Conservation (phyloP, 2,113 vertebrate genomes). For the Abramis brama region DNA sequence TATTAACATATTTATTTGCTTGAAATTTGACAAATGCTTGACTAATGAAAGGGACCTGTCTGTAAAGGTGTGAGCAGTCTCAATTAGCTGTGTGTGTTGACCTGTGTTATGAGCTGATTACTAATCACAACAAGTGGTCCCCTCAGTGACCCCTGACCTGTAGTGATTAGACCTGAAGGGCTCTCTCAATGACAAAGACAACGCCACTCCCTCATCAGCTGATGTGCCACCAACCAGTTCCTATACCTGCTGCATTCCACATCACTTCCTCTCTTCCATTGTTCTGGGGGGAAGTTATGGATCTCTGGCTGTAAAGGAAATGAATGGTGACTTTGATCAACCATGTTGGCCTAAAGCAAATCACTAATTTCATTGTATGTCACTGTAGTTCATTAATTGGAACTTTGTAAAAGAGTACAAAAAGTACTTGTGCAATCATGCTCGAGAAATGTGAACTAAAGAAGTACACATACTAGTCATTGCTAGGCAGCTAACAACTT, state of each 20-base stretch:
- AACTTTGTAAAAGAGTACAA: not conserved
- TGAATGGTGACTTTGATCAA: not conserved
- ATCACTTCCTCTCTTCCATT: conserved; percentile 20
- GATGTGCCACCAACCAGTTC: conserved; percentile 5
- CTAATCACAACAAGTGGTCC: conserved; percentile 70
- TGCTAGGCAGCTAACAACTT: conserved; percentile 6
- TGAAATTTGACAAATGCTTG: not conserved
- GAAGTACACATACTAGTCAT: not conserved
- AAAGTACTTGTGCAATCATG: not conserved
- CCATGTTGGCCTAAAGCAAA: not conserved
- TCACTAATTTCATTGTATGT: not conserved
- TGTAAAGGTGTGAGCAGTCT: conserved; percentile 60
- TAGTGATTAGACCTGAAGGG: conserved; percentile 23
- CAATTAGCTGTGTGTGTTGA: conserved; percentile 67
- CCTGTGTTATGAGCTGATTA: conserved; percentile 69
- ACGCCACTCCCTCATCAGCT: conserved; percentile 32
- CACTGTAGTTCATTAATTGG: not conserved
- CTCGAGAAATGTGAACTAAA: not conserved
- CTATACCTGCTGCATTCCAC: conserved; percentile 32
- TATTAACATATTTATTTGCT: not conserved
- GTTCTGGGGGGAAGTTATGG: conserved; percentile 20
- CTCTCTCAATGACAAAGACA: conserved; percentile 31
- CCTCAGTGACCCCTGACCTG: conserved; percentile 51
- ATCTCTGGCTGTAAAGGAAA: conserved; percentile 19
- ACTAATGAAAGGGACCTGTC: not conserved